Conservation (phyloP, 2,797 vertebrate species). For the Trachops cirrhosus region DNA sequence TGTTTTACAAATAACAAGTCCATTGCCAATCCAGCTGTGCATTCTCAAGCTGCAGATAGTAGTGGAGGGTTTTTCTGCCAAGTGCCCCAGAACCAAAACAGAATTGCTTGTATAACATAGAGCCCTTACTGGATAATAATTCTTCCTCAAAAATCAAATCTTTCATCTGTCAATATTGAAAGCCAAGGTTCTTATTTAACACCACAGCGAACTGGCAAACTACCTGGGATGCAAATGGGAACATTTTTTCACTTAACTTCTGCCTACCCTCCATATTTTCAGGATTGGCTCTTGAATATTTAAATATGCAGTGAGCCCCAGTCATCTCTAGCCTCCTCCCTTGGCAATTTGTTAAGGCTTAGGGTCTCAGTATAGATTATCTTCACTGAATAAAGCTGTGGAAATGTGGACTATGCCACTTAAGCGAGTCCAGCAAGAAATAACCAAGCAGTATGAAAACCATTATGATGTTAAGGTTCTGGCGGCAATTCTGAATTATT, state of each 20-base stretch:
- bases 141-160: constrained; percentile 41
- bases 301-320: constrained; percentile 37
- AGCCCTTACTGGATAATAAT: constrained; percentile 39
- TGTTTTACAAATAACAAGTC: constrained; percentile 79
- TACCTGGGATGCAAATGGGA: constrained; percentile 31
- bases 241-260: constrained; percentile 19
- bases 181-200: constrained; percentile 46
- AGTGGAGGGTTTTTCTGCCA: constrained; percentile 66
- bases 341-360: constrained; percentile 58
- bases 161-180: constrained; percentile 57
- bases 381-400: constrained; percentile 3
- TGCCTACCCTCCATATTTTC: background rate
- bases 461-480: background rate
- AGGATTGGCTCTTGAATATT: constrained; percentile 32
- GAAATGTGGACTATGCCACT: background rate
- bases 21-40: constrained; percentile 79
- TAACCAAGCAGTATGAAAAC: constrained; percentile 33
- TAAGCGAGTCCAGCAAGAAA: constrained; percentile 51
- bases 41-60: constrained; percentile 68
- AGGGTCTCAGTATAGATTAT: constrained; percentile 26
- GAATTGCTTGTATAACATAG: constrained; percentile 10
- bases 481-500: constrained; percentile 42
- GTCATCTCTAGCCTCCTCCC: constrained; percentile 29
- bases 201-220: background rate
- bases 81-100: constrained; percentile 63